Conservation (phyloP, 2,888 invertebrate genomes). For the Rhogogaster chlorosoma region DNA sequence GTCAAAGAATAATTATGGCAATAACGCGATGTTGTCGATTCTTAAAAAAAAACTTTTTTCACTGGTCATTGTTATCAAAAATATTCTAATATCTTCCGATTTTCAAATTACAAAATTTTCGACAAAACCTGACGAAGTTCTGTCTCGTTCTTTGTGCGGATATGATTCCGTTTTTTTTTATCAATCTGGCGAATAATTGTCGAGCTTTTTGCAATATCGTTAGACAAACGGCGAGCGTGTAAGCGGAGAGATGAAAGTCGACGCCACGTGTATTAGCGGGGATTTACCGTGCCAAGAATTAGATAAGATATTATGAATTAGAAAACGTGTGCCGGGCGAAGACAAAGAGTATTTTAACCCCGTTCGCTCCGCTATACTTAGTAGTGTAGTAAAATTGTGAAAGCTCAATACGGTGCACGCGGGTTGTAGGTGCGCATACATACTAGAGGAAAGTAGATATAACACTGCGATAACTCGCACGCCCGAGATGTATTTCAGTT, state of each 20-base stretch:
- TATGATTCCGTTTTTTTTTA: too few relatives aligned
- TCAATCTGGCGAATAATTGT: too few relatives aligned
- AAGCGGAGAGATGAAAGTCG: neutral
- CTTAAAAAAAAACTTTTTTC: neutral
- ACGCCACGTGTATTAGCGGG: constrained; percentile 15
- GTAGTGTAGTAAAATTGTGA: neutral
- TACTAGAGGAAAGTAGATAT: neutral
- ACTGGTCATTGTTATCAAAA: neutral
- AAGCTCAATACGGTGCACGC: neutral
- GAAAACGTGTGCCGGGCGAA: neutral
- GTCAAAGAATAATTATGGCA: neutral
- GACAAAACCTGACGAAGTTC: neutral
- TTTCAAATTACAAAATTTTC: neutral
- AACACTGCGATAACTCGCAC: neutral
- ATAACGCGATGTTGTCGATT: neutral
- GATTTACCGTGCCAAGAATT: constrained; percentile 34
- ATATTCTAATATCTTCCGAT: neutral
- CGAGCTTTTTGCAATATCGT: too few relatives aligned
- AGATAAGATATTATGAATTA: constrained; percentile 16
- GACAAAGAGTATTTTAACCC: neutral
- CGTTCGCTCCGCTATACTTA: neutral
- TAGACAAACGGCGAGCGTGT: neutral
- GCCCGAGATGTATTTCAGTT: constrained; percentile 65
- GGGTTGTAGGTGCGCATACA: neutral
- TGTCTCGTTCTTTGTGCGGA: too few relatives aligned